Percentiles rank a stretch among this genome's conserved stretches.
Evolutionary conservation across 2,888 invertebrate species (phyloP).

Genomic region (Scaptomyza parva): DNA sequence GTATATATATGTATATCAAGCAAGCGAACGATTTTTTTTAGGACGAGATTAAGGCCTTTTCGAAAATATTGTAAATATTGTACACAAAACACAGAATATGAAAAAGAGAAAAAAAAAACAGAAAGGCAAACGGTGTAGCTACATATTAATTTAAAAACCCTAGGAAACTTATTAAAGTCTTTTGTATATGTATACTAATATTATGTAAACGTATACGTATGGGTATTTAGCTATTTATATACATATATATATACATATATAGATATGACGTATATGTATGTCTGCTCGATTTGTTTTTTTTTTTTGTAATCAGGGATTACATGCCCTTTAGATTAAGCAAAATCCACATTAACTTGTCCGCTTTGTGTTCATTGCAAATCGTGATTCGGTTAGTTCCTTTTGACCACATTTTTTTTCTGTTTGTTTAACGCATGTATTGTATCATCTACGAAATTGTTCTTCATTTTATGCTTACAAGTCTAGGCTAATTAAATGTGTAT

Average conservation of each 20-base stretch:
- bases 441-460: constrained; percentile 24
- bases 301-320: constrained; percentile 29
- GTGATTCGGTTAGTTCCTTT: constrained; percentile 41
- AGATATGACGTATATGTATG: constrained; percentile 3
- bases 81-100: constrained; percentile 63
- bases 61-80: constrained; percentile 69
- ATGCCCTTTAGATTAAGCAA: constrained; percentile 36
- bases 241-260: neutral
- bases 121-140: constrained; percentile 37
- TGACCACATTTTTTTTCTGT: constrained; percentile 10
- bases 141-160: constrained; percentile 55
- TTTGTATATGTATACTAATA: constrained; percentile 29
- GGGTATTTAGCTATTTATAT: constrained; percentile 43
- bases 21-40: constrained; percentile 61
- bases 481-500: constrained; percentile 53
- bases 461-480: constrained; percentile 31
- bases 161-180: constrained; percentile 34
- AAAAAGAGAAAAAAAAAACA: constrained; percentile 7
- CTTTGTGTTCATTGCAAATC: constrained; percentile 54
- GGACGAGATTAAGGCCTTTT: constrained; percentile 54
- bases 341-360: constrained; percentile 35
- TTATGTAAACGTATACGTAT: constrained; percentile 16
- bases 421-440: constrained; percentile 36
- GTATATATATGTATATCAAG: constrained; percentile 57
- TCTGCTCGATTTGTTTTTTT: constrained; percentile 35